Evolutionary conservation across 53 echinoderm and acorn worm species (phyloP).

Genomic region (Henricia sp.): DNA sequence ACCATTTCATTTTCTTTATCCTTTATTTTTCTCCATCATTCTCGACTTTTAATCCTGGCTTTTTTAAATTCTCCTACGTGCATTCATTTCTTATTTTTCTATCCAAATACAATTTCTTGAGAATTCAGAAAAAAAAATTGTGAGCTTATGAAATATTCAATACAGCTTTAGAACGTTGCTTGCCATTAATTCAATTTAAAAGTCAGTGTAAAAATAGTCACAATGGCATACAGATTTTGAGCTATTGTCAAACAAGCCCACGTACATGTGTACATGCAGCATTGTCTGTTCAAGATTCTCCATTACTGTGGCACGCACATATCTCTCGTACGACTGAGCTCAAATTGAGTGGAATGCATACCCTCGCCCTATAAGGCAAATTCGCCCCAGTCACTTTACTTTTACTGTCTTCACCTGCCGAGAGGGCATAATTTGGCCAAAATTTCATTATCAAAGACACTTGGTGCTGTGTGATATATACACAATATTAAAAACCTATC

Average conservation of each 20-base stretch:
- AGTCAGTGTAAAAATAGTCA: background rate
- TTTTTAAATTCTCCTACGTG: no score
- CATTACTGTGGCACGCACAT: no score
- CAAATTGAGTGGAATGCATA: constrained; percentile 49
- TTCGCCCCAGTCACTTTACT: background rate
- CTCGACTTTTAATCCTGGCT: no score
- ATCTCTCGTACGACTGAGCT: constrained; percentile 3
- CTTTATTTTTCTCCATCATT: no score
- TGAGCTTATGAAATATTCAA: background rate
- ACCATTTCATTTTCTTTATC: no score
- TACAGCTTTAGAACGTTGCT: background rate
- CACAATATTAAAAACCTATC: background rate
- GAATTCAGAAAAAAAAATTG: background rate
- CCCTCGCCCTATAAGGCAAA: constrained; percentile 43
- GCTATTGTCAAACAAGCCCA: background rate
- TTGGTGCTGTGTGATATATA: background rate
- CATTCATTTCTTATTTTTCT: no score
- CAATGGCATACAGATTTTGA: background rate
- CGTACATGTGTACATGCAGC: no score
- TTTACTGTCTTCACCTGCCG: constrained; percentile 44
- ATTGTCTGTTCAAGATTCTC: no score
- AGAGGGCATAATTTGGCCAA: constrained; percentile 40
- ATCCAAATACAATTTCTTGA: no score
- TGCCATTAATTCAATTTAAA: background rate
- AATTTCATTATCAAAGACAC: constrained; percentile 3